phyloP scores from a whole-genome alignment of 1,140 invertebrate genomes.

The Notospermus geniculatus region DNA sequence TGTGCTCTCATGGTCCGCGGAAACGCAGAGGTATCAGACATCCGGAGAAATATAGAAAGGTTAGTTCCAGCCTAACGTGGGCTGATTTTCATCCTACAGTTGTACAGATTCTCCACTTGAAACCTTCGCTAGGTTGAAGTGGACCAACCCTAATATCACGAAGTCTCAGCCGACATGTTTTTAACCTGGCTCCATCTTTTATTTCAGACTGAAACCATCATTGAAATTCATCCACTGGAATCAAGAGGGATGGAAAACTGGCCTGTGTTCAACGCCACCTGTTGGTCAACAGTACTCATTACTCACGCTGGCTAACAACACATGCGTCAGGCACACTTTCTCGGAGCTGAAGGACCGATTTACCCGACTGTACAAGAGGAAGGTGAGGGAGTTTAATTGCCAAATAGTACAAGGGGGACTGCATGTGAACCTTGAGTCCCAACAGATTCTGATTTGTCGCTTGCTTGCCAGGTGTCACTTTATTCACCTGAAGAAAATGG shows the following conservation, averaged over 20 bases:
- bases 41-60: conserved; percentile 57
- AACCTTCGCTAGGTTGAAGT: too few relatives aligned
- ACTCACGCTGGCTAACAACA: conserved; percentile 56
- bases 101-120: not conserved
- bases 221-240: conserved; percentile 58
- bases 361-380: conserved; percentile 54
- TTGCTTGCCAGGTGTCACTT: too few relatives aligned
- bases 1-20: conserved; percentile 57
- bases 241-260: conserved; percentile 59
- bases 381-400: conserved; percentile 41
- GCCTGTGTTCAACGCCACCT: conserved; percentile 56
- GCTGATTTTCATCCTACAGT: not conserved
- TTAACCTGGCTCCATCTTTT: conserved; percentile 9
- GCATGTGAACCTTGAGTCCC: too few relatives aligned
- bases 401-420: too few relatives aligned
- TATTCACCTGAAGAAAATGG: too few relatives aligned
- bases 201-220: conserved; percentile 45
- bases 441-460: too few relatives aligned
- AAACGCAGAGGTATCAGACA: conserved; percentile 54
- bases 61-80: conserved; percentile 17
- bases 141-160: too few relatives aligned
- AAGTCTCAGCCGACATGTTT: too few relatives aligned
- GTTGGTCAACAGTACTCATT: conserved; percentile 54
- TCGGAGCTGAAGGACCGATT: conserved; percentile 51
- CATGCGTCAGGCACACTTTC: conserved; percentile 53